Evolutionary conservation across 2,797 vertebrate species (phyloP).

Genomic region (Lophotriccus pileatus): DNA sequence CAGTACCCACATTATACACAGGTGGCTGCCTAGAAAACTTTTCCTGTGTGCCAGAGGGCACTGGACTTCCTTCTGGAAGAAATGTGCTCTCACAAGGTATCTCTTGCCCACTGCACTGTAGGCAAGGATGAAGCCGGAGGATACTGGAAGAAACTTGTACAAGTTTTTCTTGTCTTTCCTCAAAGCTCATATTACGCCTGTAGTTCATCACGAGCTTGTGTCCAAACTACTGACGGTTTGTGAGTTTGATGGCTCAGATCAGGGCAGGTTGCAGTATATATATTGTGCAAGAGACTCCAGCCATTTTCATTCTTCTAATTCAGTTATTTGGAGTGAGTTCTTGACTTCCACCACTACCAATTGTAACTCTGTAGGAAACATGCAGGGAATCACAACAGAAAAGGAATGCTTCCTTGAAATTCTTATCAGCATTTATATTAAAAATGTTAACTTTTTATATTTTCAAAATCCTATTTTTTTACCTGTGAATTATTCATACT

Average conservation of each 20-base stretch:
- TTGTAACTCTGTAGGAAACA: neutral
- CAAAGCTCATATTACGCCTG: neutral
- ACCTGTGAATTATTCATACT: neutral
- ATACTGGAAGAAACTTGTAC: neutral
- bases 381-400: neutral
- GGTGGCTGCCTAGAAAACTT: neutral
- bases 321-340: neutral
- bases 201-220: neutral
- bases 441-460: neutral
- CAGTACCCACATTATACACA: fast-evolving
- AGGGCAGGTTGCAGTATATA: neutral
- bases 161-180: neutral
- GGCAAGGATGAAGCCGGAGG: neutral
- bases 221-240: neutral
- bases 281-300: neutral
- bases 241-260: neutral
- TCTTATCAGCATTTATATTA: neutral
- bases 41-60: neutral
- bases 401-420: neutral
- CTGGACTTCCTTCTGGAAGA: neutral
- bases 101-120: neutral
- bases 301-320: neutral
- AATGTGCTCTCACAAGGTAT: fast-evolving
- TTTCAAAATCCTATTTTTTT: neutral
- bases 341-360: neutral